These are phyloP conservation scores for Emydocephalus ijimae DNA, from an alignment of 2,113 vertebrate species.

Conservation along the genomic window DNA sequence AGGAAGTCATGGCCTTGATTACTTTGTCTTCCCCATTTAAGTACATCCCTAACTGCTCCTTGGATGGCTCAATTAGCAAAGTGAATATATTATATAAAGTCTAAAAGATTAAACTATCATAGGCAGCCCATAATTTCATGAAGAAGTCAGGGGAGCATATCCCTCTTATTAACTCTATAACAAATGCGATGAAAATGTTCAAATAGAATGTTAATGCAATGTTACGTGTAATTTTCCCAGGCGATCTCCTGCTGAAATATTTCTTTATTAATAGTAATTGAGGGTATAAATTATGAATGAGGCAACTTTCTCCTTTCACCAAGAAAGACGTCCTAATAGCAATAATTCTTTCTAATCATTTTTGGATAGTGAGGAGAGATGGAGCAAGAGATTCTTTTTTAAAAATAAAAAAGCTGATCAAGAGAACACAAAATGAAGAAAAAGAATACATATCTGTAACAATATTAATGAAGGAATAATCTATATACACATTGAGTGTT, in stretches of 20 bases:
- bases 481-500: neutral
- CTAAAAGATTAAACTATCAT: conserved; percentile 99
- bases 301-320: conserved; percentile 89
- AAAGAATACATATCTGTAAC: conserved; percentile 45
- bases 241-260: conserved; percentile 91
- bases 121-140: conserved; percentile 99
- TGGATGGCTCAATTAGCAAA: conserved; percentile 95
- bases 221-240: conserved; percentile 97
- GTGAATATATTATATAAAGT: conserved; percentile 97
- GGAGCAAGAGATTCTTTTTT: conserved; percentile 56
- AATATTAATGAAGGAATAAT: conserved; percentile 14
- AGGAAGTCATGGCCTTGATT: conserved; percentile 75
- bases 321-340: conserved; percentile 94
- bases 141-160: conserved; percentile 99
- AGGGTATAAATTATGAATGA: conserved; percentile 99
- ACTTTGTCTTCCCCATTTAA: conserved; percentile 79
- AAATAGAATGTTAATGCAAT: conserved; percentile 99
- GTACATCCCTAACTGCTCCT: conserved; percentile 83
- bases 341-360: conserved; percentile 97
- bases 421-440: conserved; percentile 68
- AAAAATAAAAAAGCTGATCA: conserved; percentile 66
- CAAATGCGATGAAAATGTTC: conserved; percentile 99
- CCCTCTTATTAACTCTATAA: conserved; percentile 99
- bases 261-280: conserved; percentile 99
- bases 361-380: conserved; percentile 73